phyloP scores from a whole-genome alignment of 2,888 invertebrate genomes.

The Petrolisthes cinctipes region DNA sequence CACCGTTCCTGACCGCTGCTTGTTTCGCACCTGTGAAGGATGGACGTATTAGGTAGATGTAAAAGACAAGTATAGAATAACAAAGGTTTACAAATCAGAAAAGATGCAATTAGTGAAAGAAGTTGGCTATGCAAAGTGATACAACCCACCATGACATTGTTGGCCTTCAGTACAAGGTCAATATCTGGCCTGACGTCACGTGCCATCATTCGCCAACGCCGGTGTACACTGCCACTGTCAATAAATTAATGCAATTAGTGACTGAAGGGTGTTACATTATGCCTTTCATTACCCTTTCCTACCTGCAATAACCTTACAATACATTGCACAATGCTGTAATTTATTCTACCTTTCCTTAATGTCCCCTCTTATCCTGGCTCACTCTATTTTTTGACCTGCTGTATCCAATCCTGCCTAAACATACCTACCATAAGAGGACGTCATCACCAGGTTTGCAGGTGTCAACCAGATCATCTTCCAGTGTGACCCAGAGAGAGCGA shows the following conservation, averaged over 20 bases:
- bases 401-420: too few relatives aligned
- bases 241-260: neutral
- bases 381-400: too few relatives aligned
- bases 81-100: neutral
- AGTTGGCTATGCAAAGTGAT: neutral
- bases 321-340: too few relatives aligned
- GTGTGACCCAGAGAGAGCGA: conserved; percentile 80
- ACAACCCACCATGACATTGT: conserved; percentile 75
- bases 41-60: conserved; percentile 20
- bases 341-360: too few relatives aligned
- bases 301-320: too few relatives aligned
- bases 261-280: neutral
- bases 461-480: conserved; percentile 89
- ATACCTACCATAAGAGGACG: conserved; percentile 81
- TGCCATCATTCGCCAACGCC: conserved; percentile 79
- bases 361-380: too few relatives aligned
- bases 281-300: neutral
- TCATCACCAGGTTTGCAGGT: conserved; percentile 90
- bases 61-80: neutral
- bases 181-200: conserved; percentile 78
- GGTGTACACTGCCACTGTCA: conserved; percentile 81
- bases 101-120: neutral
- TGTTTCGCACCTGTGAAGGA: conserved; percentile 70
- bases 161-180: conserved; percentile 80
- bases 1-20: conserved; percentile 71